Base-by-base conservation (phyloP, 2,888 invertebrate genomes). In the Carabus problematicus region DNA sequence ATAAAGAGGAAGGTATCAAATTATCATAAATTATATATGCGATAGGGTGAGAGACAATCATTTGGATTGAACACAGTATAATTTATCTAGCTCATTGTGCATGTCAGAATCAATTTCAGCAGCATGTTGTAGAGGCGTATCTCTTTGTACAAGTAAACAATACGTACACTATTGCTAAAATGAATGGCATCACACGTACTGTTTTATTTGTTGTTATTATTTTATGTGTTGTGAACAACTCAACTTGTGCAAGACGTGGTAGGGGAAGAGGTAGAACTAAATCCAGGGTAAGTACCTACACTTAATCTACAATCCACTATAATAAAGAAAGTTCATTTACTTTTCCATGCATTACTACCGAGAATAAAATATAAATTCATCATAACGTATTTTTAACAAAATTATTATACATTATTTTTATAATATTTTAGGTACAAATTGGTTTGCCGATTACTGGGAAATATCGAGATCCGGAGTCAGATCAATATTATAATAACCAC, bases 401-500 rank as follows among this genome's bases (percentile, higher is more conserved):
- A 19, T 42, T 12, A 19, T 56, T 14, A 29, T 29, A 54, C 8
- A 11, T 11, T 11, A 52, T 11, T 49, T 7, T 52, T 61, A n/a
- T n/a, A n/a, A 67, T 66, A 40, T 56, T 79, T 79, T 79, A 90
- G 86, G 89, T 93, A 66, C 93, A 93, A 87, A 93, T 94, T 76
- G 94, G 94, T 61, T 81, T 94, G 73, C 94, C 94, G 1, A 92
- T 94, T 70, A 94, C 94, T 42, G 94, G 94, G 71, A 94, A 94
- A 83, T 94, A 94, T 79, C 85, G 93, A 74, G 94, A 95, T 82
- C 91, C 93, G 0, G 94, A 95, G 81, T 93, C 94, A 7, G 94
- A 94, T 82, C 92, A 93, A 78, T 95, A 95, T 80, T 95, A 95
- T 83, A 94, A 94, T 78, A 94, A 94, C 76, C 89, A 93, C 73